Evolutionary conservation across 1,140 invertebrate genomes (phyloP), one percentile per base, ranked within the genome.

Genomic region (Brachionus rotundiformis): DNA sequence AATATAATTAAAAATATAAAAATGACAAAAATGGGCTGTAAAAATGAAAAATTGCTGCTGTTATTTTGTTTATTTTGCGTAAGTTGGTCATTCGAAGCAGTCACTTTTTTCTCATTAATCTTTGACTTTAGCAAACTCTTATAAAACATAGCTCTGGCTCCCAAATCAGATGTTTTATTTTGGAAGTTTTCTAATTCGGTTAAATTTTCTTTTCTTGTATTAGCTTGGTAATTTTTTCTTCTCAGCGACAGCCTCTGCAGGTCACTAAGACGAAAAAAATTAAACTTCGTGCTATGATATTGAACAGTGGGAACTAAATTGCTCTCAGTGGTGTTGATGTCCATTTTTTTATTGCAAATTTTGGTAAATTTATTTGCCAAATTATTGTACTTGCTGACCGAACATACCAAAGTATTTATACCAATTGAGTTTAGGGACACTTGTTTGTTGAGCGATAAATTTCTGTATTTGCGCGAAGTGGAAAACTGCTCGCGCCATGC

Each of bases 331-430:
- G 76, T 47, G 13, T 54, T 79, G 23, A 79, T 54, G 19, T 79
- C 31, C 25, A 79, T 54, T 39, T 79, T 54, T 59, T 33, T 54
- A 6, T 63, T 47, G 76, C 76, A 79, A 0, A 79, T 63, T 31
- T 79, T 79, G 11, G 47, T 79, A 39, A 79, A 79, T 63, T 79
- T 63, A 27, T 79, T 79, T 1, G 36, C 59, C 25, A 36, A 23
- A 63, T 63, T 79, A 13, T 79, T 79, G 47, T 79, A 79, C 33
- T 79, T 79, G 16, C 33, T 79, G n/a, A 79, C 76, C 29, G 59
- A 36, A 31, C 76, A 79, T 7, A 79, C 59, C n/a, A 79, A 16
- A 8, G 19, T 33, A 41, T 79, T 79, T 6, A 27, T 2, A 6
- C 76, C 76, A 6, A 79, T 54, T 25, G 44, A 79, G 25, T 63